Percentiles rank a stretch among this genome's conserved stretches.
Conservation (phyloP, 1,140 invertebrate species). For the Laupala kohalensis region DNA sequence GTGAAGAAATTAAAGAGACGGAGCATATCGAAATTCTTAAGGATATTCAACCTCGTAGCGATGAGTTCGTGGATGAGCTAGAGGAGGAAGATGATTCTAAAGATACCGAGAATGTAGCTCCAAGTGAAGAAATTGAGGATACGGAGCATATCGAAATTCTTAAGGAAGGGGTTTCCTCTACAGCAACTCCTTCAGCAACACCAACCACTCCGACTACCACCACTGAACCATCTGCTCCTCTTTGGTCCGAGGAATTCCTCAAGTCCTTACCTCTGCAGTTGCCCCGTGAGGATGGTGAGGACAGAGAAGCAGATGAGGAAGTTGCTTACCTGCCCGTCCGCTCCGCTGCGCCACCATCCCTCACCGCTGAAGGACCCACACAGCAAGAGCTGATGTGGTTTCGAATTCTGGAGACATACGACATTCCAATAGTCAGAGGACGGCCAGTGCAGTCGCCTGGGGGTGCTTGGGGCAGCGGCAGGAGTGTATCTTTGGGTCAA, state of each 20-base stretch:
- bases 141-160: no score
- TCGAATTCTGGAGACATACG: background rate
- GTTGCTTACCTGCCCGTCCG: background rate
- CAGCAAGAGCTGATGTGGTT: background rate
- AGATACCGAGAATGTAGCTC: background rate
- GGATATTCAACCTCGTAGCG: no score
- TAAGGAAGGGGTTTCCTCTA: background rate
- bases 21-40: background rate
- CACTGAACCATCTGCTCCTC: no score
- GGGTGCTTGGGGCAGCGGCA: no score
- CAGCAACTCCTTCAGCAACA: background rate
- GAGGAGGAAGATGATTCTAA: background rate
- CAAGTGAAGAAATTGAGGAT: background rate
- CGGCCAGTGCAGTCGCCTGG: background rate
- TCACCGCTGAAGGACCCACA: background rate
- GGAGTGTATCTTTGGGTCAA: background rate
- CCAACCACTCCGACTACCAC: background rate
- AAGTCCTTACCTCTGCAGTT: background rate
- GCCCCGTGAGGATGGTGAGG: background rate
- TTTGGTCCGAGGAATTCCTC: background rate
- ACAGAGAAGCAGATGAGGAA: background rate
- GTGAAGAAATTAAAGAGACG: background rate
- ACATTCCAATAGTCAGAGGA: background rate
- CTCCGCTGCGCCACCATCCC: no score
- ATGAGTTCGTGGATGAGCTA: background rate